phyloP scores from a whole-genome alignment of 2,888 invertebrate genomes.

The Oligia latruncula region DNA sequence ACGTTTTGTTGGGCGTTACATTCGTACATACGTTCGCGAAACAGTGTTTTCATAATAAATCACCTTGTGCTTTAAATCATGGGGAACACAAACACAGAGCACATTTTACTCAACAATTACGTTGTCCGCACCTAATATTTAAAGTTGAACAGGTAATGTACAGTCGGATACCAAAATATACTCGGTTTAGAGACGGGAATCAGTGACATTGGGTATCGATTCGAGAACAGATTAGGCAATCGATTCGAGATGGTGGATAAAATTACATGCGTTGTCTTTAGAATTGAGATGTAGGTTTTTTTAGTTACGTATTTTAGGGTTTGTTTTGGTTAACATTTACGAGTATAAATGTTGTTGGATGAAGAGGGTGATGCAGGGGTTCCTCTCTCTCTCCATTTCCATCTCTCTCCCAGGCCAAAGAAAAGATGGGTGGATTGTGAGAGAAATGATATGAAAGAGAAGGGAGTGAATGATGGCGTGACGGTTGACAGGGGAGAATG shows the following conservation, averaged over 20 bases:
- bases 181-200: slow-evolving; percentile 31
- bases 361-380: neutral
- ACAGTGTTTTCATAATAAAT: slow-evolving; percentile 62
- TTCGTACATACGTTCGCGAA: slow-evolving; percentile 53
- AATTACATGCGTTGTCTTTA: slow-evolving; percentile 16
- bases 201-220: slow-evolving; percentile 46
- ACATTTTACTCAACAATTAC: slow-evolving; percentile 65
- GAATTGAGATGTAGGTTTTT: slow-evolving; percentile 1
- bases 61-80: slow-evolving; percentile 63
- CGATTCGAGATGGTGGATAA: slow-evolving; percentile 13
- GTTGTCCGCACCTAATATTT: slow-evolving; percentile 70
- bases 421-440: neutral
- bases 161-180: slow-evolving; percentile 56
- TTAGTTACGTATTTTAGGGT: neutral
- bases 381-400: neutral
- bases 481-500: neutral
- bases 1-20: slow-evolving; percentile 31
- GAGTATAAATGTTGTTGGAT: neutral
- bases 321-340: neutral
- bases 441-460: neutral
- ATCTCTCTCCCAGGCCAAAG: neutral
- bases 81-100: slow-evolving; percentile 54
- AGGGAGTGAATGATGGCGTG: no score
- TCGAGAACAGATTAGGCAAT: slow-evolving; percentile 16
- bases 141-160: slow-evolving; percentile 62